Evolutionary conservation across 1,140 invertebrate genomes (phyloP), one percentile per base, ranked within the genome.

Genomic region (Lepidurus apus): DNA sequence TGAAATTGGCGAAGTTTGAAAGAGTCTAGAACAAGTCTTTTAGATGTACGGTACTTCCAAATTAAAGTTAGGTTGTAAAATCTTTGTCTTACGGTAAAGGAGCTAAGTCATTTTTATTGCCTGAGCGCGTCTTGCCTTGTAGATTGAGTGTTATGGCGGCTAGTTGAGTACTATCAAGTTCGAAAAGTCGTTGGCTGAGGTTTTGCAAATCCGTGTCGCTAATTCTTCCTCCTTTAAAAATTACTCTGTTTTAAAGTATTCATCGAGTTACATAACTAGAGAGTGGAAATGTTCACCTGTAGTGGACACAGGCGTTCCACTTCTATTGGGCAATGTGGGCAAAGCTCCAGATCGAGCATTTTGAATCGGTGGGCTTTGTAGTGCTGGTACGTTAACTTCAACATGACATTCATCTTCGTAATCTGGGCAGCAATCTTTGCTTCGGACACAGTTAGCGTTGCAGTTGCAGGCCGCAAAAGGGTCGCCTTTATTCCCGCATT

Each of bases 41-140:
- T 47, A 78, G 43, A 74, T 26, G 34, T 45, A n/a, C 8, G 13
- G 13, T 65, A 17, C 1, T 13, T 34, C n/a, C 17, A 78, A 45
- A 74, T 43, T n/a, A 43, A 17, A 13, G 42, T 42, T 24, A 17
- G 1, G 42, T 7, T 76, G 17, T 9, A 74, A 43, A 10, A 21
- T 6, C 34, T 13, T n/a, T n/a, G 44, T 42, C 11, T 1, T 43
- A 79, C 78, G 78, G 78, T 17, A 47, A 42, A 75, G 78, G 78
- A 21, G 78, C 78, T 17, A 74, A 47, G 73, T 79, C 78, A 1
- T 43, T 42, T 17, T 42, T 45, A 44, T 42, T 79, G 44, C 78
- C 73, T 1, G 78, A 74, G 7, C 73, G 45, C 8, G 74, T 79
- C 45, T 75, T 74, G 24, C 43, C 47, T 42, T 79, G 78, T 7